A percentile compares a stretch with the other conserved stretches of the same genome.
These are phyloP conservation scores for Thalassophryne amazonica DNA, from an alignment of 2,797 vertebrate species.

Conservation along the genomic window DNA sequence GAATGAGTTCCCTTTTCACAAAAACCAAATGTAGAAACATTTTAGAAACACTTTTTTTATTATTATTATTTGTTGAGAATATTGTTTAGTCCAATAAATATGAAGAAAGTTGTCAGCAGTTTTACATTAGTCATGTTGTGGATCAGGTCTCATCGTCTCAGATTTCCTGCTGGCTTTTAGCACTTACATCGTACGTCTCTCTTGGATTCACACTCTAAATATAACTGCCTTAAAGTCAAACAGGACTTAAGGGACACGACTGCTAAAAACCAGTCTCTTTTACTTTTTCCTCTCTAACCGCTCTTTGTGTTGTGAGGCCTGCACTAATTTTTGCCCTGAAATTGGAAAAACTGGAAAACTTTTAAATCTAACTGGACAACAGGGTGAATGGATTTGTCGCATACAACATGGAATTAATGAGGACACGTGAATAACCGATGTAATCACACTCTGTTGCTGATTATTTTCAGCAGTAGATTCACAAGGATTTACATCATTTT, in stretches of 20 bases:
- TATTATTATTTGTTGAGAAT: too few relatives aligned
- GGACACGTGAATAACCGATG: conserved; percentile 1
- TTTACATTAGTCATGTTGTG: conserved; percentile 11
- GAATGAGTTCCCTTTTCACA: too few relatives aligned
- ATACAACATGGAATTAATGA: conserved; percentile 1
- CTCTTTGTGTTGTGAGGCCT: neutral
- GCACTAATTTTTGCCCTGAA: neutral
- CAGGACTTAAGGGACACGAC: conserved; percentile 7
- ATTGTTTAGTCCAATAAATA: neutral
- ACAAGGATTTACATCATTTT: too few relatives aligned
- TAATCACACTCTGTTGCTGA: too few relatives aligned
- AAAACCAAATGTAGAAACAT: too few relatives aligned
- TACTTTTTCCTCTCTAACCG: neutral
- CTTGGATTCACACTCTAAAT: conserved; percentile 74
- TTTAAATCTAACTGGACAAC: neutral
- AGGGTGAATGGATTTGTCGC: neutral
- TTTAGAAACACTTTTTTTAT: too few relatives aligned
- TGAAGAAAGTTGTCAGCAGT: neutral
- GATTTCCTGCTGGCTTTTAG: conserved; percentile 57
- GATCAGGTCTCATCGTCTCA: conserved; percentile 59
- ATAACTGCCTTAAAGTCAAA: conserved; percentile 65
- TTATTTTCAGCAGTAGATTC: too few relatives aligned
- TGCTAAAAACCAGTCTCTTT: neutral
- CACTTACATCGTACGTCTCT: conserved; percentile 42
- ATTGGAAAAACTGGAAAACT: neutral